Evolutionary conservation across 1,140 invertebrate species (phyloP).

Genomic region (Ylistrum balloti): DNA sequence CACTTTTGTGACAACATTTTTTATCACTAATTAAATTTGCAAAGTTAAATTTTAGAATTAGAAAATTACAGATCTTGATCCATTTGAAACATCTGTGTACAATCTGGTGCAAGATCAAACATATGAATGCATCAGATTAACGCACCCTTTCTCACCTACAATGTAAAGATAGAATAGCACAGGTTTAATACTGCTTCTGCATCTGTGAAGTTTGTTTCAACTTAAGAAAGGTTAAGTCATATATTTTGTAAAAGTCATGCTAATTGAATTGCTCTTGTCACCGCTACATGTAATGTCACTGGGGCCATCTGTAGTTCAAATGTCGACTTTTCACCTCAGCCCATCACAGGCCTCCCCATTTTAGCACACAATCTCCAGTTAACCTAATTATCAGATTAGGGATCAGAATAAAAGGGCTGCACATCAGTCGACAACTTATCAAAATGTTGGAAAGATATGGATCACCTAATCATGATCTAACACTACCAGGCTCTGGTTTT

Average conservation of each 20-base stretch:
- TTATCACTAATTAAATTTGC: conserved; percentile 12
- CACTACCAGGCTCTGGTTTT: not conserved
- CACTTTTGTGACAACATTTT: conserved; percentile 28
- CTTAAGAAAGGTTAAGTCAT: conserved; percentile 18
- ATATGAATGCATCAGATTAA: not conserved
- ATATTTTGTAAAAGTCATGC: not conserved
- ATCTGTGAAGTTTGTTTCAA: conserved; percentile 11
- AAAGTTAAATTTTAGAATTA: not conserved
- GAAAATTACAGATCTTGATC: not conserved
- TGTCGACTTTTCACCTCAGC: conserved; percentile 37
- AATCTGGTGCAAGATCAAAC: not conserved
- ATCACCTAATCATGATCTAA: conserved; percentile 24
- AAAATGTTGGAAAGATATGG: conserved; percentile 34
- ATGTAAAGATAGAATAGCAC: not conserved
- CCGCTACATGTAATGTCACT: not conserved
- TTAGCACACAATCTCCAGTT: not conserved
- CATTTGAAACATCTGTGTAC: conserved; percentile 4
- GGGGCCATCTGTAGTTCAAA: conserved; percentile 37
- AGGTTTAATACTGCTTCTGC: not conserved
- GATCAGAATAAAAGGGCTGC: not conserved
- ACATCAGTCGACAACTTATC: conserved; percentile 16
- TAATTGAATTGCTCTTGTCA: not conserved
- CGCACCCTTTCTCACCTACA: not conserved
- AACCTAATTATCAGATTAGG: conserved; percentile 34
- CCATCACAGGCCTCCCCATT: conserved; percentile 5